phyloP scores from a whole-genome alignment of 2,888 invertebrate genomes.

The Sarcophaga subvicina region DNA sequence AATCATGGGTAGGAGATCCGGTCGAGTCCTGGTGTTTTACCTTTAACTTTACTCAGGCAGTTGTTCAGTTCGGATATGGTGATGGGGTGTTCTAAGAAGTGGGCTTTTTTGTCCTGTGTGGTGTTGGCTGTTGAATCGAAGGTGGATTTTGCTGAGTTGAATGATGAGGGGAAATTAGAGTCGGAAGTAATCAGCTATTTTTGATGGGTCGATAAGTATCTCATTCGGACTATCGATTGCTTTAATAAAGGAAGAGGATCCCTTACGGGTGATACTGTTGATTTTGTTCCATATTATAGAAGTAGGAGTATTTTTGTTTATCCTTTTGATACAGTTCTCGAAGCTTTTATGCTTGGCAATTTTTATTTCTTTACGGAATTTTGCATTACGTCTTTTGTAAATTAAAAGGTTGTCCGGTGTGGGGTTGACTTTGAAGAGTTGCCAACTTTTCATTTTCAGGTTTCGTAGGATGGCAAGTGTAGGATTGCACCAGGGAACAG shows the following conservation, averaged over 20 bases:
- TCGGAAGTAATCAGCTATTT: conserved; percentile 5
- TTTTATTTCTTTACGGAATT: conserved; percentile 38
- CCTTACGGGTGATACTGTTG: conserved; percentile 4
- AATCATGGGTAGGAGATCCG: not conserved
- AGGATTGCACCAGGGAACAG: too few relatives aligned
- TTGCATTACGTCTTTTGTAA: too few relatives aligned
- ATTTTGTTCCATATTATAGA: conserved; percentile 30
- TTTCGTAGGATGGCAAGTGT: too few relatives aligned
- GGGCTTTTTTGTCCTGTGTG: not conserved
- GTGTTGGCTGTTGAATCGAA: not conserved
- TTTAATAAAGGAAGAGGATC: not conserved
- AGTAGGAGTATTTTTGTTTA: conserved; percentile 34
- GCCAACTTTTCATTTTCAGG: too few relatives aligned
- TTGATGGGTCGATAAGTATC: not conserved
- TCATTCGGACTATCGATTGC: not conserved
- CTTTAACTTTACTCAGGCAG: too few relatives aligned
- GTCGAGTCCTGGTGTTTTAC: not conserved
- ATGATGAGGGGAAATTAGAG: too few relatives aligned
- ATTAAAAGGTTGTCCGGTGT: too few relatives aligned
- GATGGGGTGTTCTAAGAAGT: not conserved
- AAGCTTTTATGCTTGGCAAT: conserved; percentile 26
- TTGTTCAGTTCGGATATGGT: not conserved
- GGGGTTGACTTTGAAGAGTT: too few relatives aligned
- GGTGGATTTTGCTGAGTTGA: not conserved
- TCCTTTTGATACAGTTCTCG: conserved; percentile 31